A percentile compares a stretch with the other conserved stretches of the same genome.
These are phyloP conservation scores for Oncorhynchus gorbuscha DNA, from an alignment of 2,113 vertebrate genomes.

Conservation along the genomic window DNA sequence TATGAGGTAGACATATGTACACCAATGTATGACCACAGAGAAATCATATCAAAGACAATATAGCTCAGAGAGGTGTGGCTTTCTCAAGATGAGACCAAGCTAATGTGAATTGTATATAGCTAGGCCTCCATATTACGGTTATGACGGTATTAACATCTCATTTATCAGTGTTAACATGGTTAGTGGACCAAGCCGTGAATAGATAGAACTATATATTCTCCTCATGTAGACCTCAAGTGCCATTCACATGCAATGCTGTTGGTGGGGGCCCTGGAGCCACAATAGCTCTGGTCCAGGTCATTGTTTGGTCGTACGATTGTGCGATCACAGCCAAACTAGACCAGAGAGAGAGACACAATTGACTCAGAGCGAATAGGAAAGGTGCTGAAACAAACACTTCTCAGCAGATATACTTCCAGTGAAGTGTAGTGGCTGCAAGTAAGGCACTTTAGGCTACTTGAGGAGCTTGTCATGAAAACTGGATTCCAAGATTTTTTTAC, in stretches of 20 bases:
- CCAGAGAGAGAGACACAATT: no score
- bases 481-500: slow-evolving; percentile 49
- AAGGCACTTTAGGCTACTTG: slow-evolving; percentile 43
- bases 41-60: slow-evolving; percentile 6
- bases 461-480: slow-evolving; percentile 58
- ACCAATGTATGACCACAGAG: background rate
- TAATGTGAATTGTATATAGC: slow-evolving; percentile 70
- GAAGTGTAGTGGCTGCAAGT: slow-evolving; percentile 7
- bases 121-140: slow-evolving; percentile 70
- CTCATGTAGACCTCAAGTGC: slow-evolving; percentile 13
- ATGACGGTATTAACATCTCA: slow-evolving; percentile 71
- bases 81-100: slow-evolving; percentile 18
- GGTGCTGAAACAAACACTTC: background rate
- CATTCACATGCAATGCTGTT: slow-evolving; percentile 24
- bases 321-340: background rate
- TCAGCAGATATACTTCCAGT: background rate
- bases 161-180: slow-evolving; percentile 55
- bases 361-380: background rate
- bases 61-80: background rate
- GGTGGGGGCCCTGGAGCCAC: slow-evolving; percentile 37
- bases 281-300: no score
- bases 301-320: background rate
- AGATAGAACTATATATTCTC: slow-evolving; percentile 3
- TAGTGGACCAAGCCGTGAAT: slow-evolving; percentile 40
- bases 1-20: slow-evolving; percentile 16